phyloP scores from a whole-genome alignment of 1,140 invertebrate species.

The Probaryconus sp. region DNA sequence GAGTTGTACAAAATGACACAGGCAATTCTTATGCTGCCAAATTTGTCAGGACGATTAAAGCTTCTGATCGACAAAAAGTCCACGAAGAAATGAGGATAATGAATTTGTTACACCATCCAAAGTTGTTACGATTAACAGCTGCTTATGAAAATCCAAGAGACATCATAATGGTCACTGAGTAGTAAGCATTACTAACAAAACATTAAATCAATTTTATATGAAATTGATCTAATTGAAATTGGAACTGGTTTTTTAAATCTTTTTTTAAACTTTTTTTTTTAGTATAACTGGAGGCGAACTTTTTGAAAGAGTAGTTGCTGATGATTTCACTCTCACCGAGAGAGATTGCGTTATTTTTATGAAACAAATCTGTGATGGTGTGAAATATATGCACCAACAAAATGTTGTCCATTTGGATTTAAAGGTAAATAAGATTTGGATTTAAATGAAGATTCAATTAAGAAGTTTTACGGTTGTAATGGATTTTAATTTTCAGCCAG shows the following conservation, averaged over 20 bases:
- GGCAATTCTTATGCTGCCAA: conserved; percentile 91
- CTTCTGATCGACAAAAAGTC: conserved; percentile 91
- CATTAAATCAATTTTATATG: no score
- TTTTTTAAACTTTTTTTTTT: conserved; percentile 44
- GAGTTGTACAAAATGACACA: conserved; percentile 85
- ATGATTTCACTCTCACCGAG: conserved; percentile 95
- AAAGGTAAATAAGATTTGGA: conserved; percentile 80
- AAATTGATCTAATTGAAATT: no score
- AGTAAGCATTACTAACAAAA: no score
- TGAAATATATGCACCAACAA: conserved; percentile 92
- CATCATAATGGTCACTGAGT: conserved; percentile 95
- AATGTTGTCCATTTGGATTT: conserved; percentile 93
- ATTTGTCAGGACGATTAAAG: conserved; percentile 89
- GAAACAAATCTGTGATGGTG: conserved; percentile 92
- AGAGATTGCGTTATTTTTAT: conserved; percentile 94
- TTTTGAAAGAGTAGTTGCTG: conserved; percentile 93
- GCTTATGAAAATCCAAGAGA: conserved; percentile 92
- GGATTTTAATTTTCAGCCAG: no score
- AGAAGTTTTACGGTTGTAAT: no score
- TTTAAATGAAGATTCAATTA: background rate
- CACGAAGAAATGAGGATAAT: conserved; percentile 95
- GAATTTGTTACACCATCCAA: conserved; percentile 93
- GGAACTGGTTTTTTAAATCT: conserved; percentile 4
- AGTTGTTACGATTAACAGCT: conserved; percentile 91
- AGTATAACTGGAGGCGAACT: conserved; percentile 95